These are phyloP conservation scores for Polyommatus iphigenia DNA, from an alignment of 2,888 invertebrate genomes.

Conservation along the genomic window DNA sequence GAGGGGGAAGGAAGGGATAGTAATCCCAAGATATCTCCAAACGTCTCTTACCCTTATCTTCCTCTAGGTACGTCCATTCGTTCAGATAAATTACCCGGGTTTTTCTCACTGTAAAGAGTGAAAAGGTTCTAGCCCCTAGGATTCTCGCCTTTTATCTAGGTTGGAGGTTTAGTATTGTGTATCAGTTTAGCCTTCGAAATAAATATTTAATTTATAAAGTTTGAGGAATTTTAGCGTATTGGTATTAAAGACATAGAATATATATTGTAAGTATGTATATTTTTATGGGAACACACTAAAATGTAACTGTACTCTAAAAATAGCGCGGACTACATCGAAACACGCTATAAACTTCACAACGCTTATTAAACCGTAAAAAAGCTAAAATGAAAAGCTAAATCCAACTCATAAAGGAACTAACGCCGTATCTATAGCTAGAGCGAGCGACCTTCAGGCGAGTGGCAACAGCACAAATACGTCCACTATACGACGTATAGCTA, in stretches of 20 bases:
- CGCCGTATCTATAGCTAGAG: conserved; percentile 48
- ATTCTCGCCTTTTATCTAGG: background rate
- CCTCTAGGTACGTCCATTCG: background rate
- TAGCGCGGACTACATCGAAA: background rate
- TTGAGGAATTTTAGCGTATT: background rate
- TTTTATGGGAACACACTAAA: background rate
- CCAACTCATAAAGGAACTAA: conserved; percentile 36
- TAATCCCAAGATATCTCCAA: background rate
- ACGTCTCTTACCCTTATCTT: background rate
- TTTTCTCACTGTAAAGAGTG: background rate
- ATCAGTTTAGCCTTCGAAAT: no score
- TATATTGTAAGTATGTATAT: no score
- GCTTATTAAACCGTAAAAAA: background rate
- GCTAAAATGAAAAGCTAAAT: background rate
- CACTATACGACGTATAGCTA: conserved; percentile 36
- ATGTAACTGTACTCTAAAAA: background rate
- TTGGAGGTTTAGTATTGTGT: background rate
- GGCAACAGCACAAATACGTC: conserved; percentile 46
- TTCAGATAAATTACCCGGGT: background rate
- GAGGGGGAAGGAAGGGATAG: background rate
- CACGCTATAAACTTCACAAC: background rate
- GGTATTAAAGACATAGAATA: background rate
- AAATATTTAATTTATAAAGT: background rate
- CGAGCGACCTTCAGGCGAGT: conserved; percentile 19
- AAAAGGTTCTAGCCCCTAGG: no score